phyloP scores from a whole-genome alignment of 2,797 vertebrate species.

The Uromys caudimaculatus region DNA sequence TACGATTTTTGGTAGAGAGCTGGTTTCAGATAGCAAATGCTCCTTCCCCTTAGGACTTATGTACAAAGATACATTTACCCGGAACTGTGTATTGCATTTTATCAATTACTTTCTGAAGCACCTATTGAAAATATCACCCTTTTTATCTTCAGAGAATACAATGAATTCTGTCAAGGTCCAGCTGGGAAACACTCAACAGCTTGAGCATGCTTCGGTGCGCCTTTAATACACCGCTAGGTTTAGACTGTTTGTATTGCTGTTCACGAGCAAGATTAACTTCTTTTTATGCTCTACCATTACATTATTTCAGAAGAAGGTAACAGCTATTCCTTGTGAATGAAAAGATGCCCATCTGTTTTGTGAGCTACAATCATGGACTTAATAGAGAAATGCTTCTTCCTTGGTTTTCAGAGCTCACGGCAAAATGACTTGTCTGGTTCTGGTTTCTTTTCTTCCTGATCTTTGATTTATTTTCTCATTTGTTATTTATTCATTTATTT shows the following conservation, averaged over 20 bases:
- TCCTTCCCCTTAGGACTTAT: constrained; percentile 45
- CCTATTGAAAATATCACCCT: constrained; percentile 23
- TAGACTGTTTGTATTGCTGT: constrained; percentile 37
- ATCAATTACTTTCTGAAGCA: not conserved
- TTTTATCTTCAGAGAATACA: constrained; percentile 44
- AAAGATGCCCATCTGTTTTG: constrained; percentile 10
- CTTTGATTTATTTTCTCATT: not conserved
- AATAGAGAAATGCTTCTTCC: constrained; percentile 29
- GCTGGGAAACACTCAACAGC: not conserved
- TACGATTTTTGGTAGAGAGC: not conserved
- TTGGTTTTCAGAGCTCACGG: constrained; percentile 27
- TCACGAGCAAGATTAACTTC: constrained; percentile 1
- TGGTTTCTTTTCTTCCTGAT: constrained; percentile 13
- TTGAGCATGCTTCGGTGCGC: not conserved
- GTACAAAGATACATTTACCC: constrained; percentile 20
- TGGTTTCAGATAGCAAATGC: constrained; percentile 42
- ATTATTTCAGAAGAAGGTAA: constrained; percentile 35
- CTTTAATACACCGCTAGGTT: not conserved
- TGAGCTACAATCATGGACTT: not conserved
- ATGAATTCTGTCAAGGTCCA: constrained; percentile 11
- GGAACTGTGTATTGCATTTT: constrained; percentile 18
- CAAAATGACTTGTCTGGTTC: constrained; percentile 32
- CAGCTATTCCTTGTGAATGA: not conserved
- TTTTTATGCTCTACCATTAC: not conserved
- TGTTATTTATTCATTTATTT: not conserved